Evolutionary conservation across 2,888 invertebrate species (phyloP), one percentile per base, ranked within the genome.

Genomic region (Galeruca laticollis): DNA sequence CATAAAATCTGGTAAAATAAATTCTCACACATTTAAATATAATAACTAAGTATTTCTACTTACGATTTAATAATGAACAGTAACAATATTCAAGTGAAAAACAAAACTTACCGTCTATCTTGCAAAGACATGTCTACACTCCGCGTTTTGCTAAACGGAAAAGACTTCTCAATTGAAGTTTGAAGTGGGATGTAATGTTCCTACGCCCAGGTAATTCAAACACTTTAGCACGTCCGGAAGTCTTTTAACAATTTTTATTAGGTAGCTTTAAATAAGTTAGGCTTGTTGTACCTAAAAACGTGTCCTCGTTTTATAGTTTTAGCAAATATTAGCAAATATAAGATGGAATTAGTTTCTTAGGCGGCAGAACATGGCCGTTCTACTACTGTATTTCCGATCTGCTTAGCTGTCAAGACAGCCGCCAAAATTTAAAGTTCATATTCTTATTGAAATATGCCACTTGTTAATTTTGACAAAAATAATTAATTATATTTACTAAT

Each of bases 71-170:
- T 40, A 66, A 73, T 69, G 69, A 73, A 74, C 73, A 72, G 18
- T 47, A 13, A 15, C 40, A 69, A 73, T 64, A 73, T 75, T 63
- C 51, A 51, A 68, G 52, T 31, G 60, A 71, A 86, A 83, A 82
- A 80, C 77, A 80, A 80, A 85, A 90, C 91, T 92, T 91, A 93
- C 93, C 92, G 92, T 90, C 92, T 90, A 88, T 93, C 93, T 87
- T 89, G 90, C 89, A 91, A 88, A 74, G 93, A 93, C 93, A 93
- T 93, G 91, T 91, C 93, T 90, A 68, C 89, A 90, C 90, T 91
- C 89, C 89, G 89, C 89, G 89, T 89, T 90, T 76, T 71, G 90
- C 89, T 89, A 89, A 90, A 90, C 90, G 90, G 90, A 92, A 92
- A 92, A 88, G 85, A 83, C 83, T 83, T 82, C 82, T 75, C 47